Conservation (phyloP, 2,797 vertebrate species). For the Mionectes olivaceus region DNA sequence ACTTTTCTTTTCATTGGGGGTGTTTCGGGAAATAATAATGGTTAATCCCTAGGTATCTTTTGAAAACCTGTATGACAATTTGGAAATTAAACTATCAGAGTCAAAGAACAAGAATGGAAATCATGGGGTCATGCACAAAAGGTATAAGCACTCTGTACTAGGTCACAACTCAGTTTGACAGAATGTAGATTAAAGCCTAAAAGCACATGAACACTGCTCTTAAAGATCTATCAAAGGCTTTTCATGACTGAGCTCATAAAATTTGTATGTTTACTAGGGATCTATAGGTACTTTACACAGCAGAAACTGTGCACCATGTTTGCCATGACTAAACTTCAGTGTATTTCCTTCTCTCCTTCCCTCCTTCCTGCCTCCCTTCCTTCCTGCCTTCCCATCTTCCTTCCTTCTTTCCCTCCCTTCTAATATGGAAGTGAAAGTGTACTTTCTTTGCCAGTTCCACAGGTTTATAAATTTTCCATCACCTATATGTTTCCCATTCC, state of each 20-base stretch:
- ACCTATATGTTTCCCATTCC: neutral
- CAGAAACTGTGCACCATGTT: neutral
- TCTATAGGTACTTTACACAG: neutral
- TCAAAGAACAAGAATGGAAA: neutral
- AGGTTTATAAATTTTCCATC: neutral
- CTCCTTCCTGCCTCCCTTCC: too few relatives aligned
- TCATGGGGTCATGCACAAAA: neutral
- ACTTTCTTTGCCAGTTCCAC: neutral
- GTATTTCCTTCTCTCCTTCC: neutral
- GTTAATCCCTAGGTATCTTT: neutral
- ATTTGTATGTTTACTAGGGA: neutral
- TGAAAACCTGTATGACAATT: constrained; percentile 6
- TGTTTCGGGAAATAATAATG: neutral
- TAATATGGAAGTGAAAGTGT: neutral
- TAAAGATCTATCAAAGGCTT: neutral
- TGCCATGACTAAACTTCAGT: neutral
- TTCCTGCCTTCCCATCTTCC: too few relatives aligned
- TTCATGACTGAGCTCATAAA: neutral
- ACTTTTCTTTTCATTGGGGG: neutral
- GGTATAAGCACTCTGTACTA: neutral
- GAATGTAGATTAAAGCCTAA: constrained; percentile 7
- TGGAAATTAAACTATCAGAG: neutral
- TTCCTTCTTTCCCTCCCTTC: neutral
- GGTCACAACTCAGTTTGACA: neutral
- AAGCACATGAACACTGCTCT: neutral